These are phyloP conservation scores for Lasius platythorax DNA, from an alignment of 2,888 invertebrate species.

Conservation along the genomic window DNA sequence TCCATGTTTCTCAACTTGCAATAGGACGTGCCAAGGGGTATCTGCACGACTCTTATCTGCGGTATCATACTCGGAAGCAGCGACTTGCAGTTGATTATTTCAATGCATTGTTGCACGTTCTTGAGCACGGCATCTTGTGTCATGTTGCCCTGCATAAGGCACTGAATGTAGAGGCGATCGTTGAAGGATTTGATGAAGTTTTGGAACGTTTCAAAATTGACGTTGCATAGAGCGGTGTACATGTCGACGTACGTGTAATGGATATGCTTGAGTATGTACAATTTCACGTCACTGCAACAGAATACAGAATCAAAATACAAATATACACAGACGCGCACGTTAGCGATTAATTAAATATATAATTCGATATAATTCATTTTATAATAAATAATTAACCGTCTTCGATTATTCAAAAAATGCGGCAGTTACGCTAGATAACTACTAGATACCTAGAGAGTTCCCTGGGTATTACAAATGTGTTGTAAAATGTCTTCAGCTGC, in stretches of 20 bases:
- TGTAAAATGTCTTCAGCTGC: constrained; percentile 90
- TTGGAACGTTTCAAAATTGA: constrained; percentile 89
- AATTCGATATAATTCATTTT: not conserved
- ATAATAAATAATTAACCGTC: not conserved
- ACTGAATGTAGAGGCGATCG: constrained; percentile 90
- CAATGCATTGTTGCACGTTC: constrained; percentile 88
- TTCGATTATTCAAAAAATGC: not conserved
- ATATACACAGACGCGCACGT: not conserved
- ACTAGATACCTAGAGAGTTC: constrained; percentile 89
- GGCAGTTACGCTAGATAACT: not conserved
- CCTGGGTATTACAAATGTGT: constrained; percentile 91
- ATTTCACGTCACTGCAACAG: constrained; percentile 89
- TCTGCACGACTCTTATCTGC: constrained; percentile 88
- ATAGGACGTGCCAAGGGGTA: constrained; percentile 90
- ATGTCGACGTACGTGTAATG: constrained; percentile 91
- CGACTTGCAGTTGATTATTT: constrained; percentile 87
- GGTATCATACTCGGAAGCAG: constrained; percentile 86
- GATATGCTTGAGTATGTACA: constrained; percentile 89
- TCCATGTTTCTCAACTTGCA: constrained; percentile 91
- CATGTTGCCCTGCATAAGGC: constrained; percentile 94
- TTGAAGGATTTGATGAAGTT: constrained; percentile 88
- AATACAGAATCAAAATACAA: too few species aligned
- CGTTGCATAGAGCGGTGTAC: constrained; percentile 86
- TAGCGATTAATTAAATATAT: not conserved
- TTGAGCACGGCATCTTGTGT: constrained; percentile 88